phyloP scores from a whole-genome alignment of 2,797 vertebrate species.

The Lagodon rhomboides region DNA sequence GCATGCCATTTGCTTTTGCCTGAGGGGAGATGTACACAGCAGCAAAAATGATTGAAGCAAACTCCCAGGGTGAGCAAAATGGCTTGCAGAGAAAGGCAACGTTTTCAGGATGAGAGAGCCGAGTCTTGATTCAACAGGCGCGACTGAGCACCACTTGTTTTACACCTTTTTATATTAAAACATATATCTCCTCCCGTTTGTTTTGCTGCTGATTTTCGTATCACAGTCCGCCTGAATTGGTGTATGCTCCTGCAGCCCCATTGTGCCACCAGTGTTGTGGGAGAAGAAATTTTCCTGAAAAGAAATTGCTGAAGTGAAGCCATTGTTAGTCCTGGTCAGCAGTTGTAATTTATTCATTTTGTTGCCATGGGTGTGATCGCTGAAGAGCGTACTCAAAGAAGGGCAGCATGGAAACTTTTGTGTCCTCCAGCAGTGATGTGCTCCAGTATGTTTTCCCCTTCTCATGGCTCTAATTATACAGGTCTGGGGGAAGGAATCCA shows the following conservation, averaged over 20 bases:
- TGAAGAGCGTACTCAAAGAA: slow-evolving; percentile 14
- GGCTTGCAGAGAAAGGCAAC: slow-evolving; percentile 44
- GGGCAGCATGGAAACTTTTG: slow-evolving; percentile 31
- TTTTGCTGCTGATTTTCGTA: slow-evolving; percentile 40
- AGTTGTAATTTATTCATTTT: slow-evolving; percentile 47
- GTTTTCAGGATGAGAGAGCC: slow-evolving; percentile 23
- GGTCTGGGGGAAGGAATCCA: slow-evolving; percentile 48
- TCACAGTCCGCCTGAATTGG: slow-evolving; percentile 29
- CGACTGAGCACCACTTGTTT: slow-evolving; percentile 24
- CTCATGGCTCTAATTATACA: slow-evolving; percentile 60
- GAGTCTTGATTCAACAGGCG: slow-evolving; percentile 50
- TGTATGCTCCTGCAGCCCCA: slow-evolving; percentile 9
- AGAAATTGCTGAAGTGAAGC: slow-evolving; percentile 27
- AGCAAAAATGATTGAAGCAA: slow-evolving; percentile 56
- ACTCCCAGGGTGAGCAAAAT: slow-evolving; percentile 46
- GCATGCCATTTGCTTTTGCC: slow-evolving; percentile 58
- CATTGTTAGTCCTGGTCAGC: slow-evolving; percentile 39
- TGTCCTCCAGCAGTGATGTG: slow-evolving; percentile 50
- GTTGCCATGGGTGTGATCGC: slow-evolving; percentile 24
- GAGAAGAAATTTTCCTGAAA: slow-evolving; percentile 34
- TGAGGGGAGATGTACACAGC: slow-evolving; percentile 47
- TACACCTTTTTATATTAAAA: slow-evolving; percentile 41
- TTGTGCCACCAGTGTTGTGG: slow-evolving; percentile 12
- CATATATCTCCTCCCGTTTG: slow-evolving; percentile 23
- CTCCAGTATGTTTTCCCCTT: slow-evolving; percentile 42